phyloP scores from a whole-genome alignment of 2,888 invertebrate genomes.

The Sphaeridia pumilis region DNA sequence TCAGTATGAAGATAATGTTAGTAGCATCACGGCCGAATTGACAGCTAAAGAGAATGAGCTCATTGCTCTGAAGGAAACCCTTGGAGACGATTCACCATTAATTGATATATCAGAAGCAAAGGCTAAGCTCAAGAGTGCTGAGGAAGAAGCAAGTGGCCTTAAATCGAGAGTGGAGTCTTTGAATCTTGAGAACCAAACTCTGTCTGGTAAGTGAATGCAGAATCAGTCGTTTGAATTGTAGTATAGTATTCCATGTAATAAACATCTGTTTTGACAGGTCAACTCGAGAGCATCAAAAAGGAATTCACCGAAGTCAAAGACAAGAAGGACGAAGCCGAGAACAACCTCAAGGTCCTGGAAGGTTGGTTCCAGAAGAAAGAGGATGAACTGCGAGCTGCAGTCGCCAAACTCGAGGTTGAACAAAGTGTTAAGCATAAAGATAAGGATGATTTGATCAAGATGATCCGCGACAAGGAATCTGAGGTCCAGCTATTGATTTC shows the following conservation, averaged over 20 bases:
- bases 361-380: constrained; percentile 34
- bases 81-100: constrained; percentile 35
- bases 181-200: constrained; percentile 27
- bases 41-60: constrained; percentile 32
- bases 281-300: constrained; percentile 19
- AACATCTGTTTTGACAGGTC: constrained; percentile 17
- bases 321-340: constrained; percentile 29
- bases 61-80: constrained; percentile 25
- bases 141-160: constrained; percentile 23
- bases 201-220: constrained; percentile 21
- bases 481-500: constrained; percentile 25
- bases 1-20: constrained; percentile 31
- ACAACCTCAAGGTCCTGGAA: constrained; percentile 32
- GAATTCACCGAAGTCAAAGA: constrained; percentile 14
- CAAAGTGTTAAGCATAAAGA: constrained; percentile 31
- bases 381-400: constrained; percentile 30
- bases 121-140: constrained; percentile 23
- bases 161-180: constrained; percentile 25
- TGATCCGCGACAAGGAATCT: constrained; percentile 32
- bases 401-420: constrained; percentile 29
- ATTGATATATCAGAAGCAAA: constrained; percentile 33
- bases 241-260: no score
- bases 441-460: constrained; percentile 31
- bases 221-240: no score
- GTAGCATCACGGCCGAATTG: constrained; percentile 26